Evolutionary conservation across 2,888 invertebrate genomes (phyloP).

Genomic region (Phytoseiulus persimilis): DNA sequence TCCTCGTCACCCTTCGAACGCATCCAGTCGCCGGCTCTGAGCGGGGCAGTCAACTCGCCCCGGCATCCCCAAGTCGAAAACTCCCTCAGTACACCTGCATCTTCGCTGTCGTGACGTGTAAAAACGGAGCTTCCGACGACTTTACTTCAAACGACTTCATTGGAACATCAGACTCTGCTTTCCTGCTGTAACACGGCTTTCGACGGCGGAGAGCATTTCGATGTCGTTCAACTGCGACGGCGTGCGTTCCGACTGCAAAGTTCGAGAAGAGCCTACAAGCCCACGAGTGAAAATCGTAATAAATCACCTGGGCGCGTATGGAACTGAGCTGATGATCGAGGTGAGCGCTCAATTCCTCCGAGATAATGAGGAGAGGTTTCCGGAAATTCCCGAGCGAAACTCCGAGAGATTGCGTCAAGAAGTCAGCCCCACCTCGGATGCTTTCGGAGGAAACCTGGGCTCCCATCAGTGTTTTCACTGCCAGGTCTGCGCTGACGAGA

Average conservation of each 20-base stretch:
- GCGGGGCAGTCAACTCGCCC: too few species aligned
- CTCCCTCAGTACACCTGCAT: not conserved
- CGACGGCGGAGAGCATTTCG: not conserved
- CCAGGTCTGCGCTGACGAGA: not conserved
- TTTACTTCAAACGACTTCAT: not conserved
- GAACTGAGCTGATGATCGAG: too few species aligned
- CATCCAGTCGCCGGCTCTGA: too few species aligned
- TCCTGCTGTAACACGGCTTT: not conserved
- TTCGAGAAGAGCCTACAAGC: not conserved
- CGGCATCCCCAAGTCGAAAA: not conserved
- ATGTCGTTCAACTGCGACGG: not conserved
- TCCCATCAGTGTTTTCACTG: not conserved
- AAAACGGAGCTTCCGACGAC: not conserved
- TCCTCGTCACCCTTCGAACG: too few species aligned
- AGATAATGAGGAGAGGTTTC: too few species aligned
- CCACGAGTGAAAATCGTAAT: not conserved
- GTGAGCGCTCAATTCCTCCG: too few species aligned
- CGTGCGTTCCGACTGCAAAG: not conserved
- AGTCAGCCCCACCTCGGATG: not conserved
- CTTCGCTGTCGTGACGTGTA: not conserved
- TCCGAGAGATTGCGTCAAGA: too few species aligned
- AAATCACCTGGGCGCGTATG: not conserved
- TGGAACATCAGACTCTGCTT: not conserved
- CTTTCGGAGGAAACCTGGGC: not conserved
- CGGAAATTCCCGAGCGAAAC: too few species aligned